Evolutionary conservation across 2,888 invertebrate species (phyloP).

Genomic region (Tricholauxania praeusta): DNA sequence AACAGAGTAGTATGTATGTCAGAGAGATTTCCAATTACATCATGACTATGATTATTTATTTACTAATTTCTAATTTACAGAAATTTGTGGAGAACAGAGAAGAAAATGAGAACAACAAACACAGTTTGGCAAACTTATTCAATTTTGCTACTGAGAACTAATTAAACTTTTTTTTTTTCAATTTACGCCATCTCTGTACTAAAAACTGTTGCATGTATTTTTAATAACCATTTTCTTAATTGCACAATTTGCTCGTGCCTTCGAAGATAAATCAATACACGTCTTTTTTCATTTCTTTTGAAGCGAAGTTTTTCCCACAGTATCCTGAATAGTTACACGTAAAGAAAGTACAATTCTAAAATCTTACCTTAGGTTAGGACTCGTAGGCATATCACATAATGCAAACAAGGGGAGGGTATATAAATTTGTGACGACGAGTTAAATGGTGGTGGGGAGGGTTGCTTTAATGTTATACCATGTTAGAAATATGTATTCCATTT

Average conservation of each 20-base stretch:
- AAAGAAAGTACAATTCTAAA: not conserved
- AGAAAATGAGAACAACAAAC: constrained; percentile 11
- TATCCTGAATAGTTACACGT: not conserved
- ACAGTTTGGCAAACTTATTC: constrained; percentile 12
- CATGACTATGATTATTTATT: constrained; percentile 8
- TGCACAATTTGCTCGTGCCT: constrained; percentile 16
- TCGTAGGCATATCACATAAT: too few species aligned
- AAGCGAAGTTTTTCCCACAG: not conserved
- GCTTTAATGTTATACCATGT: too few species aligned
- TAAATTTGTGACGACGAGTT: too few species aligned
- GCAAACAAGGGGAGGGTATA: too few species aligned
- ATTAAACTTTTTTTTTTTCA: constrained; percentile 26
- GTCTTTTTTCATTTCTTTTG: not conserved
- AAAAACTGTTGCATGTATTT: constrained; percentile 19
- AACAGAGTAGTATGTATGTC: not conserved
- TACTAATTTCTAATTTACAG: not conserved
- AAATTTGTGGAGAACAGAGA: not conserved
- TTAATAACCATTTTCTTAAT: constrained; percentile 31
- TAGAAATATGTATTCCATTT: too few species aligned
- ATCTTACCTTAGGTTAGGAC: not conserved
- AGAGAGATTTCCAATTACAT: not conserved
- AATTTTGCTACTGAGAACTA: constrained; percentile 14
- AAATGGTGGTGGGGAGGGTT: too few species aligned
- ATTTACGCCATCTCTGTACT: not conserved
- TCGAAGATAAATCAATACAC: constrained; percentile 30